Base-by-base conservation (phyloP, 2,113 vertebrate species). In the Callaeas wilsoni region DNA sequence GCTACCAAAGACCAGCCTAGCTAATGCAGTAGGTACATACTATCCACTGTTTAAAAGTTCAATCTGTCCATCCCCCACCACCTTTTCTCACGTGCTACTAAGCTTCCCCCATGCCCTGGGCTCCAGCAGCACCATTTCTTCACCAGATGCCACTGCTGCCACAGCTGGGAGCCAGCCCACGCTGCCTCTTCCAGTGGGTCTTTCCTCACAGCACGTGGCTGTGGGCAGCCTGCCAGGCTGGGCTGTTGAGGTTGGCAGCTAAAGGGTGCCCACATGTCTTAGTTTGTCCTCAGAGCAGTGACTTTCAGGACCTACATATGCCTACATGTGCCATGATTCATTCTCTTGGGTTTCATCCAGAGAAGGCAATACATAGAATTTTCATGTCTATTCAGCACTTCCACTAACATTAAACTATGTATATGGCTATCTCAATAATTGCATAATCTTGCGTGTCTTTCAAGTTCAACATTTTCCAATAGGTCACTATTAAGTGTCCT, bases 201-300 rank as follows among this genome's bases (percentile, higher is more conserved):
- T 49, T 30, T 69, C 16, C 46, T n/a, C 8, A 1, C 2, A 39
- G 80, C 30, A 16, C 0, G 0, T 1, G 6, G 32, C 12, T 17
- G 19, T 23, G 22, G 39, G 55, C 70, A 59, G 53, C 39, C 63
- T 81, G n/a, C 57, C 65, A 55, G 37, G 63, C 41, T 84, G 57
- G n/a, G 71, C 59, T 68, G 49, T 49, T 52, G 68, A 46, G 41
- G 44, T n/a, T 44, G n/a, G 37, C 76, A 87, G 50, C 32, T 49
- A n/a, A 89, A 41, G 49, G 33, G 35, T 75, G 33, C 15, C 50
- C 21, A 0, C 13, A 7, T 3, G 16, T 33, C n/a, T 63, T 20
- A 25, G 6, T 6, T 50, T 37, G 23, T 50, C 44, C 57, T 50
- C 89, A 90, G 29, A 67, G 50, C 42, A 62, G 4, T 18, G 52